A percentile compares a stretch with the other conserved stretches of the same genome.
phyloP scores from a whole-genome alignment of 1,140 invertebrate genomes.

The Arctopsyche grandis region DNA sequence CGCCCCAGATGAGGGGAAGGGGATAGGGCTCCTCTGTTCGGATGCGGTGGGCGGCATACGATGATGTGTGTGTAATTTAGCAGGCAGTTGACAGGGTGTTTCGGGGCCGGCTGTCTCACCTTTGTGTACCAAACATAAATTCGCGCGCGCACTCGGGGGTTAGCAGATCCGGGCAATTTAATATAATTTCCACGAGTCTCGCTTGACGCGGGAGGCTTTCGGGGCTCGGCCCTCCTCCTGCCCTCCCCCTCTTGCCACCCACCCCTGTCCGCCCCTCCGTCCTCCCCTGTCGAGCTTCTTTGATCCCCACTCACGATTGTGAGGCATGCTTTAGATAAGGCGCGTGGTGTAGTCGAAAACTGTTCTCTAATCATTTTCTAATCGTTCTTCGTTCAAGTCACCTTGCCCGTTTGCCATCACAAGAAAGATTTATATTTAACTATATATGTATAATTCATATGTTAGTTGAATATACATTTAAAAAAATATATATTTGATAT shows the following conservation, averaged over 20 bases:
- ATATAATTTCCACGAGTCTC: slow-evolving; percentile 54
- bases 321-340: slow-evolving; percentile 54
- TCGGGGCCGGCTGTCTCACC: slow-evolving; percentile 21
- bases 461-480: too few species aligned
- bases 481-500: too few species aligned
- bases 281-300: slow-evolving; percentile 46
- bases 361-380: background rate
- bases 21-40: background rate
- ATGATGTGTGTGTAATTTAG: background rate
- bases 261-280: slow-evolving; percentile 6
- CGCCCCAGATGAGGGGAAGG: too few species aligned
- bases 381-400: background rate
- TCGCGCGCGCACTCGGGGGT: slow-evolving; percentile 48
- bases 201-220: slow-evolving; percentile 51
- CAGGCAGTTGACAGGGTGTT: slow-evolving; percentile 33
- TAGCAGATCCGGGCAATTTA: slow-evolving; percentile 55
- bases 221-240: slow-evolving; percentile 30
- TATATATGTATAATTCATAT: too few species aligned
- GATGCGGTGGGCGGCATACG: background rate
- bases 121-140: slow-evolving; percentile 45
- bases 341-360: slow-evolving; percentile 44
- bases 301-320: slow-evolving; percentile 55
- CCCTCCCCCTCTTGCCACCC: background rate
- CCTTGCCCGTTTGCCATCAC: too few species aligned
- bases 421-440: too few species aligned